Conservation (phyloP, 2,888 invertebrate species). For the Brenthis ino region DNA sequence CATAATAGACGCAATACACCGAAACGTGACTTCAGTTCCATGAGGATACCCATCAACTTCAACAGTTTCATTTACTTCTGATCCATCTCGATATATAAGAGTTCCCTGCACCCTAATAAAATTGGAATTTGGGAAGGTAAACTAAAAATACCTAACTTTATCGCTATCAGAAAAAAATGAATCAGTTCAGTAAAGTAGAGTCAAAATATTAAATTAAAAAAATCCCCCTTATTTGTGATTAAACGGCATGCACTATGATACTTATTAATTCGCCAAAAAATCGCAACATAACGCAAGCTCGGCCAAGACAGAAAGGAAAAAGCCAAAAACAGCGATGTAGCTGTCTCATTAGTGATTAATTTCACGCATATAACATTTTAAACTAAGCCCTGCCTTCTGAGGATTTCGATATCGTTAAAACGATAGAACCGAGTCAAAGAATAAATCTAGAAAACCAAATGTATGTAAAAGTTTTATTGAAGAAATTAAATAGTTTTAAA, state of each 20-base stretch:
- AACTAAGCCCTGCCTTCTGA: slow-evolving; percentile 77
- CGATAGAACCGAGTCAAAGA: slow-evolving; percentile 45
- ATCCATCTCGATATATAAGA: slow-evolving; percentile 87
- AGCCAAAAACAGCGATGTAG: slow-evolving; percentile 72
- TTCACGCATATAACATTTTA: slow-evolving; percentile 55
- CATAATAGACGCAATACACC: slow-evolving; percentile 91
- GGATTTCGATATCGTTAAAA: slow-evolving; percentile 62
- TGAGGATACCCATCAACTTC: slow-evolving; percentile 87
- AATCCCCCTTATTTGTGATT: slow-evolving; percentile 29
- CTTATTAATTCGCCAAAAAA: slow-evolving; percentile 49
- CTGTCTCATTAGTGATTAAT: slow-evolving; percentile 45
- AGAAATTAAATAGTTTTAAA: slow-evolving; percentile 42
- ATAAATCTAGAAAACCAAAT: slow-evolving; percentile 43
- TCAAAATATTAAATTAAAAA: slow-evolving; percentile 34
- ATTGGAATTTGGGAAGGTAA: slow-evolving; percentile 35
- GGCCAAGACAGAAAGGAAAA: slow-evolving; percentile 73
- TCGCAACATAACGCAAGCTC: slow-evolving; percentile 73
- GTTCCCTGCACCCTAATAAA: slow-evolving; percentile 87
- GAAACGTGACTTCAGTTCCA: slow-evolving; percentile 91
- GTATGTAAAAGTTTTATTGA: slow-evolving; percentile 45
- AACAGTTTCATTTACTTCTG: slow-evolving; percentile 85
- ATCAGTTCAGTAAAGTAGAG: slow-evolving; percentile 34
- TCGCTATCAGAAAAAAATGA: slow-evolving; percentile 25
- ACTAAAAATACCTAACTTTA: slow-evolving; percentile 28
- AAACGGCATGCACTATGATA: slow-evolving; percentile 67